phyloP scores from a whole-genome alignment of 2,113 vertebrate genomes.

The Aldabrachelys gigantea region DNA sequence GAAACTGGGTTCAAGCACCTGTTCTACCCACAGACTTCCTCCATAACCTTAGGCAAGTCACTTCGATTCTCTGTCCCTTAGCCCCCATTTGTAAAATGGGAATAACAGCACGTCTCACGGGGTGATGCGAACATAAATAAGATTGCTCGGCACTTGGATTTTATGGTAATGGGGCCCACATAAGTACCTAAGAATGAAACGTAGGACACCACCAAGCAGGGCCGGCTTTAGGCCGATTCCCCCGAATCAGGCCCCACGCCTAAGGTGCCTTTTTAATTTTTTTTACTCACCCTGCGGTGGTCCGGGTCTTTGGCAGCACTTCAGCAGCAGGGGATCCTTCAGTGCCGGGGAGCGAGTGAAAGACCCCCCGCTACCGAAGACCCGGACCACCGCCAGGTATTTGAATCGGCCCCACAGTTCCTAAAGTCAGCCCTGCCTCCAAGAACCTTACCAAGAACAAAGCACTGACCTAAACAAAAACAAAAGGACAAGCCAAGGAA shows the following conservation, averaged over 20 bases:
- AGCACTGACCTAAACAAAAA: neutral
- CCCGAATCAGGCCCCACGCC: too few species aligned
- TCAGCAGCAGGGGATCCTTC: too few species aligned
- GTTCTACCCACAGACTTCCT: neutral
- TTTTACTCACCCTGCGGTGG: too few species aligned
- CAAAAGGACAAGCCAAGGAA: neutral
- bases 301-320: too few species aligned
- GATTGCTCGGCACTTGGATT: neutral
- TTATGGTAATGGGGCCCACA: neutral
- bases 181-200: neutral
- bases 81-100: neutral
- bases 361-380: too few species aligned
- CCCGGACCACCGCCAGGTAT: too few species aligned
- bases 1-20: neutral
- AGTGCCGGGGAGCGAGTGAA: too few species aligned
- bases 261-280: too few species aligned
- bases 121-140: neutral
- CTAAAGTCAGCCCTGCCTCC: too few species aligned
- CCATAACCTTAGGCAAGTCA: neutral
- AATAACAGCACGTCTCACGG: neutral
- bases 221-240: too few species aligned
- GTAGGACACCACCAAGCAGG: neutral
- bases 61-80: neutral
- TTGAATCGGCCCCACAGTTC: too few species aligned
- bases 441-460: accelerated